Evolutionary conservation across 2,797 vertebrate species (phyloP).

Genomic region (Cryptoblepharus egeriae): DNA sequence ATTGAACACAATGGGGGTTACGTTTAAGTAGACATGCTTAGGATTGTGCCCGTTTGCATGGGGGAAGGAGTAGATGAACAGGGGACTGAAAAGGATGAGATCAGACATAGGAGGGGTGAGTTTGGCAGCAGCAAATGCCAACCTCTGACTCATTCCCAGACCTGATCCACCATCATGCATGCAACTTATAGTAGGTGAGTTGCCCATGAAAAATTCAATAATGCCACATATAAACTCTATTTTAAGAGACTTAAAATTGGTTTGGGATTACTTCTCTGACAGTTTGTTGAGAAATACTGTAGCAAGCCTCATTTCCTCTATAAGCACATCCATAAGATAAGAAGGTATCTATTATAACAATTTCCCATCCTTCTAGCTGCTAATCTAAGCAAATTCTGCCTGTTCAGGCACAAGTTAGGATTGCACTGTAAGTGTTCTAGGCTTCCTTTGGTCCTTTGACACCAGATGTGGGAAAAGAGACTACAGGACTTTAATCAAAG

Average conservation of each 20-base stretch:
- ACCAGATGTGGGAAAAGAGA: neutral
- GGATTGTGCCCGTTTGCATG: no score
- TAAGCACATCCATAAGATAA: neutral
- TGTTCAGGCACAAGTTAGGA: no score
- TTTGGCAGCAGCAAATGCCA: no score
- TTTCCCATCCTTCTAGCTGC: neutral
- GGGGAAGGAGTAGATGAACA: no score
- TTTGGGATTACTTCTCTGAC: neutral
- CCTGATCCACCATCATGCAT: no score
- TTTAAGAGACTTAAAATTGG: neutral
- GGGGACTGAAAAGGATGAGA: no score
- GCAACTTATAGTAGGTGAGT: constrained; percentile 1
- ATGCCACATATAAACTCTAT: neutral
- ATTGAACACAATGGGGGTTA: no score
- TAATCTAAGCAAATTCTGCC: neutral
- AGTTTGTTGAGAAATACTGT: neutral
- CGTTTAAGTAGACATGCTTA: no score
- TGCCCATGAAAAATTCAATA: neutral
- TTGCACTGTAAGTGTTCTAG: neutral
- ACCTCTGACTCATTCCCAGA: no score
- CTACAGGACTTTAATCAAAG: neutral
- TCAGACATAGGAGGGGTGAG: no score
- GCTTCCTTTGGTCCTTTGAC: neutral
- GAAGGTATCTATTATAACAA: neutral
- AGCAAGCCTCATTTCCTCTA: neutral